These are phyloP conservation scores for Steinernema scapterisci DNA, from an alignment of 2,888 invertebrate genomes.

Conservation along the genomic window DNA sequence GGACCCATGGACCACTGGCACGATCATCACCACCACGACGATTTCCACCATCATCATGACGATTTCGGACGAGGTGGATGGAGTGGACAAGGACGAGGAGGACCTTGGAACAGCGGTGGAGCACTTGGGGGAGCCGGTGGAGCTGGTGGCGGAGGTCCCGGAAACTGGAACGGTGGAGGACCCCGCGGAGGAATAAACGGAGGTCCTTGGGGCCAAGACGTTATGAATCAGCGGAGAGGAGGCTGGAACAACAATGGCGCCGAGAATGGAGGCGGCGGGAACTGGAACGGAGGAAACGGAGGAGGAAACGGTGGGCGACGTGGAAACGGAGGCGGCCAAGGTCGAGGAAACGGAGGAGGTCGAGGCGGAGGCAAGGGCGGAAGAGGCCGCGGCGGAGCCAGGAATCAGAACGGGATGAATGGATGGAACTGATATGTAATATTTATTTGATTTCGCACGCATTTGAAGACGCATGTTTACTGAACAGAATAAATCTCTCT, in stretches of 20 bases:
- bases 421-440: not conserved
- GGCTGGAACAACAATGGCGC: not conserved
- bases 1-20: not conserved
- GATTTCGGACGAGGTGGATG: not conserved
- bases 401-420: not conserved
- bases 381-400: conserved; percentile 7
- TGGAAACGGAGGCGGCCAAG: not conserved
- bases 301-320: not conserved
- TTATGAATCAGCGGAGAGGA: no score
- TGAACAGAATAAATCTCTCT: not conserved
- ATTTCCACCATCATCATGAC: conserved; percentile 11
- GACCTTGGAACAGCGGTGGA: conserved; percentile 9
- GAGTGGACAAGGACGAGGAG: not conserved
- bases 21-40: conserved; percentile 19
- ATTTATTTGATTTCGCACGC: not conserved
- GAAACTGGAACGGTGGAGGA: not conserved
- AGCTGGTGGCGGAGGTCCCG: not conserved
- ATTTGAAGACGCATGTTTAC: not conserved
- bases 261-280: not conserved
- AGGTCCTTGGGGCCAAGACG: no score
- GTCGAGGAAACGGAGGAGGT: not conserved
- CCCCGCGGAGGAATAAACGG: not conserved
- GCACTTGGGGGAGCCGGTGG: not conserved
- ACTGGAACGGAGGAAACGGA: not conserved
- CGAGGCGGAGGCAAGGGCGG: not conserved